Evolutionary conservation across 1,140 invertebrate species (phyloP).

Genomic region (Drosophila subobscura): DNA sequence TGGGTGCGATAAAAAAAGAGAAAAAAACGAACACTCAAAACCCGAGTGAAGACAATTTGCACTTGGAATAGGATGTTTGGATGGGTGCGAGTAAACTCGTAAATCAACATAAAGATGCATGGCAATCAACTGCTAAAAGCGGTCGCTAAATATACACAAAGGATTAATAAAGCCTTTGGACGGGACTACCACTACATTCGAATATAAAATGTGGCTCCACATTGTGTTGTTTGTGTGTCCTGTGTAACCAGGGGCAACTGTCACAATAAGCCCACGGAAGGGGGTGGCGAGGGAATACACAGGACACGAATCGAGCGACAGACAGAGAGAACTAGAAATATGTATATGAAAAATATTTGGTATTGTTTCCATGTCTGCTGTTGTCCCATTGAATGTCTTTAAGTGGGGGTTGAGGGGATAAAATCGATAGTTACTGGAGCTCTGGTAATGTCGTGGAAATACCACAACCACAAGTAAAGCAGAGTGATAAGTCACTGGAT

Average conservation of each 20-base stretch:
- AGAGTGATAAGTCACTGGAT: constrained; percentile 56
- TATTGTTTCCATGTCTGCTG: constrained; percentile 59
- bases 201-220: constrained; percentile 1
- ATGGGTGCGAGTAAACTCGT: constrained; percentile 1
- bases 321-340: constrained; percentile 26
- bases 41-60: constrained; percentile 43
- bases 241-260: constrained; percentile 68
- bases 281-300: too few species aligned
- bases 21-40: constrained; percentile 1
- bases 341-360: constrained; percentile 28
- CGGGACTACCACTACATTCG: constrained; percentile 18
- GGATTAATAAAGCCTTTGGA: constrained; percentile 64
- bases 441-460: constrained; percentile 4
- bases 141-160: constrained; percentile 70
- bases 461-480: constrained; percentile 36
- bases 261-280: constrained; percentile 12
- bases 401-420: background rate
- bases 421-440: constrained; percentile 23
- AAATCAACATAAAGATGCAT: constrained; percentile 62
- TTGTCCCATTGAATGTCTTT: constrained; percentile 15
- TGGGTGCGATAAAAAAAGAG: constrained; percentile 31
- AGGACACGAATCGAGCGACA: constrained; percentile 2
- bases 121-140: constrained; percentile 56
- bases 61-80: constrained; percentile 34
- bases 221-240: constrained; percentile 58